These are phyloP conservation scores for Artibeus lituratus DNA, from an alignment of 2,797 vertebrate species.

Conservation along the genomic window DNA sequence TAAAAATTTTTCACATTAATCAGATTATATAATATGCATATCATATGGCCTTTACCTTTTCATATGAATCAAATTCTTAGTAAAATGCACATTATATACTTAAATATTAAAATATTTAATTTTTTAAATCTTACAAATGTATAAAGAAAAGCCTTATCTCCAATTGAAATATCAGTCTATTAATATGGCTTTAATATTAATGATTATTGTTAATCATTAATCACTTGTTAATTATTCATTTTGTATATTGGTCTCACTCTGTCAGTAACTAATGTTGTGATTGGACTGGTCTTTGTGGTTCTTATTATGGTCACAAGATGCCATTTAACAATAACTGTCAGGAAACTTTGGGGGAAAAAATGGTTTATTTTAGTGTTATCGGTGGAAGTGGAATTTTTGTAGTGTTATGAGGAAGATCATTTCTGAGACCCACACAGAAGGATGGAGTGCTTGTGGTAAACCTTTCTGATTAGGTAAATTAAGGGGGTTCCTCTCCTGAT, in stretches of 20 bases:
- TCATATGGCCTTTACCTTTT: background rate
- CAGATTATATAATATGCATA: background rate
- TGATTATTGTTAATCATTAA: no score
- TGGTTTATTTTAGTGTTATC: no score
- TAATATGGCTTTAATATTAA: background rate
- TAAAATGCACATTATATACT: background rate
- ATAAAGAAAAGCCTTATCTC: background rate
- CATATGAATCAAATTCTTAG: background rate
- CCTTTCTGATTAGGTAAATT: no score
- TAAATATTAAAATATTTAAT: conserved; percentile 20
- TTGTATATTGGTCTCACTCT: background rate
- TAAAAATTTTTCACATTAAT: background rate
- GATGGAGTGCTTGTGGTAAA: no score
- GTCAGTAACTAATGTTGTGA: background rate
- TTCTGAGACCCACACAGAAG: no score
- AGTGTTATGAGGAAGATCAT: no score
- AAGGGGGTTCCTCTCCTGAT: no score
- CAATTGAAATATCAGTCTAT: background rate
- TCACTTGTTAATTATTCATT: no score
- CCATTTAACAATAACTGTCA: background rate
- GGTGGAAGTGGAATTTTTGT: no score
- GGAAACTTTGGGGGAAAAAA: background rate
- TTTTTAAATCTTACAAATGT: background rate
- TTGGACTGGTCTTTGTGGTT: background rate
- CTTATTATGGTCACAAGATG: background rate